Conservation (phyloP, 1,140 invertebrate genomes). For the Drosophila orena region DNA sequence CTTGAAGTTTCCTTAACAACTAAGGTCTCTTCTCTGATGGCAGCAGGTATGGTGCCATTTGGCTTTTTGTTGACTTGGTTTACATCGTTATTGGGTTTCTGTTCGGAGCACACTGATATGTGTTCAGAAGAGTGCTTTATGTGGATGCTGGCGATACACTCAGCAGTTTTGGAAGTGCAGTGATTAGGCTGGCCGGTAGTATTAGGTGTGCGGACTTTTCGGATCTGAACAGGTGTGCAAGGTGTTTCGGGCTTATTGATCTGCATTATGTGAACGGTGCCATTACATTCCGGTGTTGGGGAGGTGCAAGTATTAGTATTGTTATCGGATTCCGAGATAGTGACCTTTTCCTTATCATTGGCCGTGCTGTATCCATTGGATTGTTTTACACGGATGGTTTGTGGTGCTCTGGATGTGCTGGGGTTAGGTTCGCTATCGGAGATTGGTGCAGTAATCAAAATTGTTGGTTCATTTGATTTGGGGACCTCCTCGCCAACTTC, state of each 20-base stretch:
- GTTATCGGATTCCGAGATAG: not conserved
- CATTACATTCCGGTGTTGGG: conserved; percentile 13
- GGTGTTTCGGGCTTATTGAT: not conserved
- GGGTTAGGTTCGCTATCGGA: conserved; percentile 18
- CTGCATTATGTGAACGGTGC: conserved; percentile 19
- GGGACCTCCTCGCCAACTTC: not conserved
- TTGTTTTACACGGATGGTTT: conserved; percentile 1
- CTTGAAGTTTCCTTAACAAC: conserved; percentile 4
- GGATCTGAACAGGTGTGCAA: conserved; percentile 1
- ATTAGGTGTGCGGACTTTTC: not conserved
- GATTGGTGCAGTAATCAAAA: not conserved
- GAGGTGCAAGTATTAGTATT: conserved; percentile 5
- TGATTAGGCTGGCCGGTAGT: not conserved
- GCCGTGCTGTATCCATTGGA: conserved; percentile 11
- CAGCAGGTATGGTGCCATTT: not conserved
- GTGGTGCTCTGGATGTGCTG: conserved; percentile 18
- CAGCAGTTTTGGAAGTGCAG: not conserved
- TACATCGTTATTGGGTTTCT: conserved; percentile 9
- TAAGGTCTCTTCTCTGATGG: conserved; percentile 3
- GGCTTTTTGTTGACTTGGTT: conserved; percentile 1
- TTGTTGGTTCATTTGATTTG: conserved; percentile 7
- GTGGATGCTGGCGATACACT: conserved; percentile 18
- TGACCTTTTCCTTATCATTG: conserved; percentile 6
- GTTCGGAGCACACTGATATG: not conserved
- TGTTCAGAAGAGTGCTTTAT: conserved; percentile 12